Evolutionary conservation across 35 echinoderm and acorn worm species (phyloP), one percentile per base, ranked within the genome.

Genomic region (Patiria miniata): DNA sequence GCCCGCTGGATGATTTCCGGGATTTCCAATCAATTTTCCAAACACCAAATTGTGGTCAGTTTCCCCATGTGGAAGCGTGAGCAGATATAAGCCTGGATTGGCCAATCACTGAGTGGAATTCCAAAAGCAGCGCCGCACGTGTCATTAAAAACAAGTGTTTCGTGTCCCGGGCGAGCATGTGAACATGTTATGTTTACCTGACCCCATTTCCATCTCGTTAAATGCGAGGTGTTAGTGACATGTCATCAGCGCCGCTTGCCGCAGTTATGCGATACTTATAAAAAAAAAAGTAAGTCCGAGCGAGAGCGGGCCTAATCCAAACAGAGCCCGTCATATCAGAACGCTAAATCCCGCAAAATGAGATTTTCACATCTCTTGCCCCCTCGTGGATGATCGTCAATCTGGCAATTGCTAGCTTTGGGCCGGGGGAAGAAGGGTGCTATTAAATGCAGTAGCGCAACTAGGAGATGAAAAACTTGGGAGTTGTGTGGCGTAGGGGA

Each of bases 291-390:
- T 26, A 36, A 32, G 65, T 34, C 65, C 65, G 34, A 18, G 34
- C 65, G 26, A 23, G 26, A 73, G 65, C 65, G 19, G 29, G 1
- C 21, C 65, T 73, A 73, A 73, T 73, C 65, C 65, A 73, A 73
- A 73, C 65, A 73, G 65, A 73, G 34, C 65, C 65, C 65, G 65
- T 73, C 65, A 73, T 73, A 73, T 73, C 65, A 73, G 65, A 73
- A 32, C 65, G 26, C 14, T 34, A 73, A 73, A 73, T 73, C 65
- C 65, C 14, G 65, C 65, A 73, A 73, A 73, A 73, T 73, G 65
- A 73, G 65, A 73, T 73, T 73, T 73, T 73, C 65, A n/a, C 34
- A 26, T 73, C 65, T 23, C 65, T 30, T 1, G n/a, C n/a, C n/a
- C n/a, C 65, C 65, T 23, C 65, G 29, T 73, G 65, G 65, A 73